Percentiles rank a stretch among this genome's conserved stretches.
phyloP scores from a whole-genome alignment of 2,888 invertebrate species.

The Dynastes hyllus region DNA sequence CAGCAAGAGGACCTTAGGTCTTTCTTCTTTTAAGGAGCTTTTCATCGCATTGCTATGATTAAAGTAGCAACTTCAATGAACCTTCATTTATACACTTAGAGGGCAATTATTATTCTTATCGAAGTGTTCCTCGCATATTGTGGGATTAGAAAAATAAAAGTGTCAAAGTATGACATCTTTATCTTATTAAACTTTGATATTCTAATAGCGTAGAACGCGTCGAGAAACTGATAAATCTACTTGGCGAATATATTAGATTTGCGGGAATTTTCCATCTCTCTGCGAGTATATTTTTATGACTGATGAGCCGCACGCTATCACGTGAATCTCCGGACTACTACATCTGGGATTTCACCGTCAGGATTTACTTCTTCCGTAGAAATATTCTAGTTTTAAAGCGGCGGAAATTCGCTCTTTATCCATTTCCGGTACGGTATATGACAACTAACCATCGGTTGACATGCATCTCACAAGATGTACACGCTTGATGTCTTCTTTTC shows the following conservation, averaged over 20 bases:
- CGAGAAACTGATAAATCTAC: constrained; percentile 8
- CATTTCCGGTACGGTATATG: constrained; percentile 38
- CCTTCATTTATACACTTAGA: too few species aligned
- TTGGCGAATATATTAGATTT: constrained; percentile 15
- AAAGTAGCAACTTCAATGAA: too few species aligned
- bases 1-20: too few species aligned
- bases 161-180: not conserved
- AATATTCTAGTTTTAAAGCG: constrained; percentile 37
- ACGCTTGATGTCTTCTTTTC: constrained; percentile 16
- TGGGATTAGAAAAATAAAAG: not conserved
- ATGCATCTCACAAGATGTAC: constrained; percentile 21
- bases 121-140: too few species aligned
- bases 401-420: constrained; percentile 42
- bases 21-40: too few species aligned
- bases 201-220: not conserved
- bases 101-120: too few species aligned
- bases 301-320: constrained; percentile 21
- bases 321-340: constrained; percentile 2
- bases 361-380: constrained; percentile 41
- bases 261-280: not conserved
- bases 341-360: constrained; percentile 9
- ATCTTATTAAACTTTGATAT: constrained; percentile 2
- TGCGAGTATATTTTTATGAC: constrained; percentile 30
- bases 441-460: constrained; percentile 38
- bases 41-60: too few species aligned